Percentiles rank a stretch among this genome's conserved stretches.
phyloP scores from a whole-genome alignment of 2,888 invertebrate species.

The Eucera pruinosa region DNA sequence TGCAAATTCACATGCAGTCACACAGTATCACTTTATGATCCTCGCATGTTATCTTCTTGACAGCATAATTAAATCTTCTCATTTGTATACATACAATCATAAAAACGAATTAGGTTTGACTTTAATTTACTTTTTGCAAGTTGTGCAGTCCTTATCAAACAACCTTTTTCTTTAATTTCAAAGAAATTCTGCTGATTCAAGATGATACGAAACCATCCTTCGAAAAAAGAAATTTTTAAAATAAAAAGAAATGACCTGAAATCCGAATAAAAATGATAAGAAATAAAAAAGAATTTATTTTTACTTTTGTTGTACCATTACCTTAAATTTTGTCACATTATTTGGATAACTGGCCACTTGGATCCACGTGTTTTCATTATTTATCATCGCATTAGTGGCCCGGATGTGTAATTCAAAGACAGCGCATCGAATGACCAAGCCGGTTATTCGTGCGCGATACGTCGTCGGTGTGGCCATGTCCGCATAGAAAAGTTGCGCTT shows the following conservation, averaged over 20 bases:
- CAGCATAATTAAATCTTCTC: conserved; percentile 1
- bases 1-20: neutral
- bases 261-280: too few species aligned
- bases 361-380: conserved; percentile 17
- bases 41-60: conserved; percentile 8
- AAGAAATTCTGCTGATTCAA: too few species aligned
- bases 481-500: conserved; percentile 55
- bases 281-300: too few species aligned
- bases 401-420: conserved; percentile 35
- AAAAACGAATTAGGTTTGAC: neutral
- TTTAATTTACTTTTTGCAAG: too few species aligned
- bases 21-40: conserved; percentile 11
- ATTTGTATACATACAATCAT: neutral
- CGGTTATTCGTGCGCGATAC: conserved; percentile 42
- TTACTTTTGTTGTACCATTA: neutral
- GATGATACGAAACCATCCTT: too few species aligned
- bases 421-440: conserved; percentile 13
- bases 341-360: conserved; percentile 7
- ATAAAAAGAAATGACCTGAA: too few species aligned
- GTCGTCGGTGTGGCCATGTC: conserved; percentile 31
- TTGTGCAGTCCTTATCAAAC: too few species aligned
- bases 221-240: too few species aligned
- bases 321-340: conserved; percentile 17
- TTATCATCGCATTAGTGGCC: conserved; percentile 34
- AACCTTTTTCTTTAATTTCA: neutral